Percentiles rank a stretch among this genome's conserved stretches.
Evolutionary conservation across 2,797 vertebrate genomes (phyloP).

Genomic region (Lutjanus campechanus): DNA sequence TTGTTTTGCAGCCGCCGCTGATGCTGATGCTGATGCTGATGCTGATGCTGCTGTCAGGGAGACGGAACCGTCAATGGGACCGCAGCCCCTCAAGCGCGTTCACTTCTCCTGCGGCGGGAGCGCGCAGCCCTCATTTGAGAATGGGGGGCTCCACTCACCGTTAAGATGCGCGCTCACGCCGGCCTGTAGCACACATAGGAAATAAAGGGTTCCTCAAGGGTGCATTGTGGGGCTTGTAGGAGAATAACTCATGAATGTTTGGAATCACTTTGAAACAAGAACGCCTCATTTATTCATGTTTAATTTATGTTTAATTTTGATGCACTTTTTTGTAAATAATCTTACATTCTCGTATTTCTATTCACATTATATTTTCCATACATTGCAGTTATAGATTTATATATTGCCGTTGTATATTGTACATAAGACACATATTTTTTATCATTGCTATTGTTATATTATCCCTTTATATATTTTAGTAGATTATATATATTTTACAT

Average conservation of each 20-base stretch:
- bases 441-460: too few species aligned
- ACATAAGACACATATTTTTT: too few species aligned
- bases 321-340: too few species aligned
- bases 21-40: slow-evolving; percentile 72
- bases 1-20: slow-evolving; percentile 66
- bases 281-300: background rate
- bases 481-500: too few species aligned
- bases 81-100: slow-evolving; percentile 89
- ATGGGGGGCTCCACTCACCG: slow-evolving; percentile 84
- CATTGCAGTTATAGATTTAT: too few species aligned
- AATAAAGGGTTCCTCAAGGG: slow-evolving; percentile 58
- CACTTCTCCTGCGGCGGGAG: slow-evolving; percentile 79
- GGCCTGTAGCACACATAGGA: slow-evolving; percentile 55
- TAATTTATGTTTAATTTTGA: too few species aligned
- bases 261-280: background rate
- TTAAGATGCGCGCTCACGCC: slow-evolving; percentile 74
- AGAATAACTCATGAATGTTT: background rate
- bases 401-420: too few species aligned
- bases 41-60: slow-evolving; percentile 88
- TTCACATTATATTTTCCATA: too few species aligned
- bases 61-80: slow-evolving; percentile 90
- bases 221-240: slow-evolving; percentile 39
- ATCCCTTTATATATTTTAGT: too few species aligned
- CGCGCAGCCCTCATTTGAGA: slow-evolving; percentile 88
- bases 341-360: too few species aligned